Evolutionary conservation across 2,888 invertebrate genomes (phyloP).

Genomic region (Tenthredo notha): DNA sequence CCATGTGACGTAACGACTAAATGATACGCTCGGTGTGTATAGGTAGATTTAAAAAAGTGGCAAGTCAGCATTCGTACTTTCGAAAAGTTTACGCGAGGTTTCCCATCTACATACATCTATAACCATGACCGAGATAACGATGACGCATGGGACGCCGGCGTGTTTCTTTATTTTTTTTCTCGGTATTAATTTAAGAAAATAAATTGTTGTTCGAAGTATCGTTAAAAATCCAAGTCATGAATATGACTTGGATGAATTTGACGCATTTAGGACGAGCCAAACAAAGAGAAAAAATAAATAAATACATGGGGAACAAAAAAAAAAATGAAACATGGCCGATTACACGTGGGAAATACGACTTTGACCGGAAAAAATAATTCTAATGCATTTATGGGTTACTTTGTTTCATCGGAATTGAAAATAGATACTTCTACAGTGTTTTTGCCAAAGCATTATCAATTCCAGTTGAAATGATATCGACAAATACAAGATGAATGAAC

Average conservation of each 20-base stretch:
- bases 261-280: not conserved
- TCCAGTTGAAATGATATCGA: not conserved
- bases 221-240: not conserved
- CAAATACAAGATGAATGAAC: not conserved
- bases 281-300: not conserved
- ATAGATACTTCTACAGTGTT: not conserved
- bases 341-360: not conserved
- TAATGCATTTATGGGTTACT: not conserved
- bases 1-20: not conserved
- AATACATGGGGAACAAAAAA: not conserved
- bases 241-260: not conserved
- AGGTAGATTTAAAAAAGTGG: not conserved
- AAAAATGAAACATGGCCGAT: not conserved
- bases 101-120: not conserved
- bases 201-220: not conserved
- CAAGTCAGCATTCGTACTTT: not conserved
- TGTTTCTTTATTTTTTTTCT: slow-evolving; percentile 3
- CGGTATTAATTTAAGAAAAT: not conserved
- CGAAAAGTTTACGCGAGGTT: not conserved
- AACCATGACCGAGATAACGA: no score
- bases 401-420: not conserved
- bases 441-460: not conserved
- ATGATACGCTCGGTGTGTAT: not conserved
- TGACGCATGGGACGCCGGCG: slow-evolving; percentile 3
- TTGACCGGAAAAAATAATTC: not conserved